Conservation (phyloP, 2,113 vertebrate species). For the Etheostoma spectabile region DNA sequence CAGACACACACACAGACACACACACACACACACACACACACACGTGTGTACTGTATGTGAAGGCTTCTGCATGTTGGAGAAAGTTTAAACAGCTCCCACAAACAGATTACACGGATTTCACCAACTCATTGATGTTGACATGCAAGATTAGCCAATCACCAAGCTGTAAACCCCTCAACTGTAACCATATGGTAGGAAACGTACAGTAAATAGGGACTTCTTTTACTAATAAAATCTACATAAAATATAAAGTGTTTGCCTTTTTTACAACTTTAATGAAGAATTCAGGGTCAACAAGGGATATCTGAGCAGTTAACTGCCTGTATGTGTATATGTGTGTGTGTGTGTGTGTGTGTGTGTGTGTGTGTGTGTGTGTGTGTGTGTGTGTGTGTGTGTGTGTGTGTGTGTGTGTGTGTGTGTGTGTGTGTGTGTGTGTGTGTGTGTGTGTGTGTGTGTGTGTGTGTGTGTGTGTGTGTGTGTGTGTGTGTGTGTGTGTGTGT, state of each 20-base stretch:
- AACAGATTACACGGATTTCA: constrained; percentile 36
- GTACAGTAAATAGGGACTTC: constrained; percentile 9
- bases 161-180: constrained; percentile 43
- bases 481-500: constrained; percentile 23
- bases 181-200: neutral
- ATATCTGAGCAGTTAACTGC: neutral
- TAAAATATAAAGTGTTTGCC: neutral
- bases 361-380: constrained; percentile 26
- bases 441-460: constrained; percentile 12
- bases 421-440: constrained; percentile 21
- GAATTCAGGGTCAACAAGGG: neutral
- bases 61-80: constrained; percentile 14
- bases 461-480: constrained; percentile 8
- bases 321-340: neutral
- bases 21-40: neutral
- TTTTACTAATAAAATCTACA: neutral
- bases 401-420: constrained; percentile 1
- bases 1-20: neutral
- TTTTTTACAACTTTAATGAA: neutral
- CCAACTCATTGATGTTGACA: constrained; percentile 36
- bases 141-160: constrained; percentile 39
- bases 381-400: constrained; percentile 20
- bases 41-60: constrained; percentile 18
- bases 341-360: constrained; percentile 20
- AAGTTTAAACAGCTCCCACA: neutral